phyloP scores from a whole-genome alignment of 1,140 invertebrate genomes.

The Brachionus manjavacas region DNA sequence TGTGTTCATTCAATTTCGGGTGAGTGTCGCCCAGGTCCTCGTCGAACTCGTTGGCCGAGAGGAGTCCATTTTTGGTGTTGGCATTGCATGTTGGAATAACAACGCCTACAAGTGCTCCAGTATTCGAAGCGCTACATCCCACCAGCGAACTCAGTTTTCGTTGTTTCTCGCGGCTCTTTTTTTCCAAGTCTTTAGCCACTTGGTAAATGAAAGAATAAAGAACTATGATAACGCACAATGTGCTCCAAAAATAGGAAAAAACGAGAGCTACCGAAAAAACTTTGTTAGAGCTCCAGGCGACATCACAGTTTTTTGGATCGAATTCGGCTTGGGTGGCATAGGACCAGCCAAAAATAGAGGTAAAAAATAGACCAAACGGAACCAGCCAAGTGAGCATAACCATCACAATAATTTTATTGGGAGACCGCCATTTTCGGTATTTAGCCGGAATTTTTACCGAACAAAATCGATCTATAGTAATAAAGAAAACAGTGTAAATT shows the following conservation, averaged over 20 bases:
- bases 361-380: conserved; percentile 90
- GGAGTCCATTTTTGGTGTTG: not conserved
- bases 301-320: conserved; percentile 82
- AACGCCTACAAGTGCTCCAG: conserved; percentile 23
- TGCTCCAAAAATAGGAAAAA: conserved; percentile 92
- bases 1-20: not conserved
- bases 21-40: not conserved
- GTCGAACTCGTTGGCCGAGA: not conserved
- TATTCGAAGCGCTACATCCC: conserved; percentile 17
- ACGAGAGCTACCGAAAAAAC: conserved; percentile 90
- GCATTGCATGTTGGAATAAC: not conserved
- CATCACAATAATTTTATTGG: conserved; percentile 83
- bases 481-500: conserved; percentile 95
- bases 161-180: conserved; percentile 21
- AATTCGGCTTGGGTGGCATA: conserved; percentile 84
- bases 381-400: conserved; percentile 82
- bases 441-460: conserved; percentile 97
- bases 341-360: conserved; percentile 98
- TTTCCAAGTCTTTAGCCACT: conserved; percentile 35
- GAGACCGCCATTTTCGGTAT: conserved; percentile 93
- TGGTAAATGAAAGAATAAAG: conserved; percentile 41
- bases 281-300: conserved; percentile 91
- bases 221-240: conserved; percentile 81
- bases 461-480: conserved; percentile 96
- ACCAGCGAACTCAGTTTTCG: conserved; percentile 32